Base-by-base conservation (phyloP, 2,797 vertebrate genomes). In the Notoglanidium macrostoma region DNA sequence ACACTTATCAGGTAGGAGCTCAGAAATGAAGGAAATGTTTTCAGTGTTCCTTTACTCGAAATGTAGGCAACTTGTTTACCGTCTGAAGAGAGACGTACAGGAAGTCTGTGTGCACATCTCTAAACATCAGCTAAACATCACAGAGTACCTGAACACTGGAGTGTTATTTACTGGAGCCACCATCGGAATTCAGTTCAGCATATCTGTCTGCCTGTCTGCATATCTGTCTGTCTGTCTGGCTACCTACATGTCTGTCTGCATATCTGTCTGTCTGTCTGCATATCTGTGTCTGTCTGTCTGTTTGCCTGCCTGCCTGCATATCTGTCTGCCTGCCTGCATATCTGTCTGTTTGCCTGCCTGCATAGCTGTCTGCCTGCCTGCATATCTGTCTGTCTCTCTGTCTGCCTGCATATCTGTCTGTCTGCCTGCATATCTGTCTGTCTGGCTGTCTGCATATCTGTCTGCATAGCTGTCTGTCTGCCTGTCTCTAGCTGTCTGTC, bases 1-100 rank as follows among this genome's bases (percentile, higher is more conserved):
- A 99, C 86, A 99, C 97, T 0, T 94, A 96, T 90, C 97, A 99
- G 93, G 98, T 99, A 95, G 91, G 89, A 46, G 76, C n/a, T 46
- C 9, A 57, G 9, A 6, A 14, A n/a, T 12, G 61, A 35, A 68
- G 35, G 68, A 44, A 21, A 35, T 5, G 17, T 57, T 54, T 57
- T 35, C 54, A 3, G 29, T 2, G 54, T 32, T 19, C 0, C 72
- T 74, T 77, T 10, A 29, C 6, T 15, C 3, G 4, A 14, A n/a
- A 76, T 49, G 23, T 6, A n/a, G 44, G 5, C 70, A 10, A 46
- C 4, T 1, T 49, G 44, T 49, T 74, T 49, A 73, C 44, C 10
- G 23, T 49, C 44, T 74, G 70, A 19, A 63, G 6, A 17, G 2
- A 21, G 67, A 70, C 15, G 29, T 15, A 32, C 5, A 73, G 21